phyloP scores from a whole-genome alignment of 1,140 invertebrate species.

The Homarus americanus region DNA sequence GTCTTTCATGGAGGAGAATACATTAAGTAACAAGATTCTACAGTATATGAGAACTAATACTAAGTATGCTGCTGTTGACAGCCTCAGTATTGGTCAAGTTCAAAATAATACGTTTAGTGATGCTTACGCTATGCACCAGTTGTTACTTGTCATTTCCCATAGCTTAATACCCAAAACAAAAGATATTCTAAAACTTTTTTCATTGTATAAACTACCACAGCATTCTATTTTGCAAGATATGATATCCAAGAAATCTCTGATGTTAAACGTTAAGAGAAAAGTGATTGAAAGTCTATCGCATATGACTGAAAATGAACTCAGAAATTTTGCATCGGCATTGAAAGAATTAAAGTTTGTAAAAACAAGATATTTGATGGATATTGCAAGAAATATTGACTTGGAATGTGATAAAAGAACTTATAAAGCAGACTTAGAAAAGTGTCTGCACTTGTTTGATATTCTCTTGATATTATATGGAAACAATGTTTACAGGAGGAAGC shows the following conservation, averaged over 20 bases:
- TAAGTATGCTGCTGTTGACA: background rate
- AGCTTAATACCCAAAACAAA: constrained; percentile 15
- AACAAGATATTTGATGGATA: constrained; percentile 30
- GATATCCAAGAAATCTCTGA: constrained; percentile 31
- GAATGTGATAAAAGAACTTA: constrained; percentile 42
- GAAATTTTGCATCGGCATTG: constrained; percentile 21
- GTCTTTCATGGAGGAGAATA: background rate
- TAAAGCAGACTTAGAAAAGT: constrained; percentile 2
- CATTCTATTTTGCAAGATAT: constrained; percentile 34
- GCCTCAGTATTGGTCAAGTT: background rate
- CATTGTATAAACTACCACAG: constrained; percentile 22
- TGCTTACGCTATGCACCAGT: constrained; percentile 18
- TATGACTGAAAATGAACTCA: constrained; percentile 52
- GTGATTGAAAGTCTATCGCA: constrained; percentile 13
- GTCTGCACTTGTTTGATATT: constrained; percentile 50
- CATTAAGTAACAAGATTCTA: constrained; percentile 23
- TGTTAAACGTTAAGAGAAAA: constrained; percentile 32
- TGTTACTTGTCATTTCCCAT: constrained; percentile 48
- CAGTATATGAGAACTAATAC: constrained; percentile 7
- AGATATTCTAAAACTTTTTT: constrained; percentile 41
- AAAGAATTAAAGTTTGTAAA: constrained; percentile 32
- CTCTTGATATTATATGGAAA: constrained; percentile 42
- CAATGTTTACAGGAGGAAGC: constrained; percentile 25
- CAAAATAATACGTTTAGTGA: background rate
- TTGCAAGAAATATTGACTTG: background rate